Base-by-base conservation (phyloP, 2,113 vertebrate genomes). In the Bufo bufo region DNA sequence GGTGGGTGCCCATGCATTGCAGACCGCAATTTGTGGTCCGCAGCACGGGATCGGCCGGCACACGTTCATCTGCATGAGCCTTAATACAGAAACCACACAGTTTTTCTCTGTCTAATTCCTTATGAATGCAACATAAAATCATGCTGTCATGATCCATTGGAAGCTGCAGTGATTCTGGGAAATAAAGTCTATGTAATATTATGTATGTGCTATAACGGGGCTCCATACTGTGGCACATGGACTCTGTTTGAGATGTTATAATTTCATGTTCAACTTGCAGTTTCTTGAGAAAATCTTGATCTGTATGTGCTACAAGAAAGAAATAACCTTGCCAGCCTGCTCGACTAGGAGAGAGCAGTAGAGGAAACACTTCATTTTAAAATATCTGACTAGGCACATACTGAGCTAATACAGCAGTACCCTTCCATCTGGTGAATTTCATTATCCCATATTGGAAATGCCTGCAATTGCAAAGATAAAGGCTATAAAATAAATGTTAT, bases 401-500 rank as follows among this genome's bases (percentile, higher is more conserved):
- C 85, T 58, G 4, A 4, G 16, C 79, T 71, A 81, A 33, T 83
- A 87, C 58, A 56, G 43, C 88, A 33, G 47, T 89, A 43, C 75
- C 43, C 89, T 90, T 87, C 89, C 89, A 59, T 74, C 77, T 83
- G 65, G 85, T 80, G 54, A 66, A 79, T 90, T 82, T 90, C 74
- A 23, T 90, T 91, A 89, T 90, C 33, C 43, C 87, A 9, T 80
- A 47, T 88, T n/a, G 43, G 54, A 85, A 90, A 90, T 59, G 71
- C 75, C 90, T 92, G 90, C 90, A 92, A 85, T 61, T 84, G 82
- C 47, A 82, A 86, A 92, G 90, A 92, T 91, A 92, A 91, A 92
- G 75, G 69, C 86, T 85, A 75, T 71, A 86, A 92, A 93, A 90
- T 89, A 91, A 91, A 85, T 63, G 72, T 85, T 90, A 72, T 87